A percentile compares a stretch with the other conserved stretches of the same genome.
Conservation (phyloP, 2,888 invertebrate genomes). For the Amphiduros pacificus region DNA sequence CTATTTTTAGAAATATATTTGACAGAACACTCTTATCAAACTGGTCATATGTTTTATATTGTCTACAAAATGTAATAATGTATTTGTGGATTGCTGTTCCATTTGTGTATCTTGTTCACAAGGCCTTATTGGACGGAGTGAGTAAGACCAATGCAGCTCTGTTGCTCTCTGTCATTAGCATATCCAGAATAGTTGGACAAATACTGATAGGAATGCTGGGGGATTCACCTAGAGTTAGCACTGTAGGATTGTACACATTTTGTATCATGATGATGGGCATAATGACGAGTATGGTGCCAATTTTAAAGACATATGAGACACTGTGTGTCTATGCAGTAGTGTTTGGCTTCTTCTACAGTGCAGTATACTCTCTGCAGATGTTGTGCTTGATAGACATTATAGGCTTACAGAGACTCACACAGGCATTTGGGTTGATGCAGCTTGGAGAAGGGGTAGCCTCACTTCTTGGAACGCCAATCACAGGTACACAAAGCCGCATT, state of each 20-base stretch:
- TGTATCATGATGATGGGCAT: constrained; percentile 66
- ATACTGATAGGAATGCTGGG: constrained; percentile 80
- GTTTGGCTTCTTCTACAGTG: constrained; percentile 86
- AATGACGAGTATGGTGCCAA: constrained; percentile 31
- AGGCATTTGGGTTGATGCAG: constrained; percentile 81
- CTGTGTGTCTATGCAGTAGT: constrained; percentile 25
- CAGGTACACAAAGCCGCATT: constrained; percentile 72
- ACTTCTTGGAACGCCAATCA: constrained; percentile 82
- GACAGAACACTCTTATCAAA: constrained; percentile 24
- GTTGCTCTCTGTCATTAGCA: constrained; percentile 74
- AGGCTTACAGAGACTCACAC: constrained; percentile 83
- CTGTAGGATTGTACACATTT: constrained; percentile 76
- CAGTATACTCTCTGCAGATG: constrained; percentile 85
- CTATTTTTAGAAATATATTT: constrained; percentile 20
- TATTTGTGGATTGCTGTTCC: constrained; percentile 88
- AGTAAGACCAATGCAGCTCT: constrained; percentile 62
- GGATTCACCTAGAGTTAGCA: constrained; percentile 76
- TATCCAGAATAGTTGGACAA: constrained; percentile 77
- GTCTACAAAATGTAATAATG: constrained; percentile 79
- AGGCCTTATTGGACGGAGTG: constrained; percentile 68
- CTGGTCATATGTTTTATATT: constrained; percentile 61
- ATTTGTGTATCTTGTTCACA: constrained; percentile 87
- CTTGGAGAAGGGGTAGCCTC: constrained; percentile 86
- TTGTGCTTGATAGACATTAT: constrained; percentile 85
- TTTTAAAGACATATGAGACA: constrained; percentile 23